Base-by-base conservation (phyloP, 2,113 vertebrate genomes). In the Pachycephala philippinensis region DNA sequence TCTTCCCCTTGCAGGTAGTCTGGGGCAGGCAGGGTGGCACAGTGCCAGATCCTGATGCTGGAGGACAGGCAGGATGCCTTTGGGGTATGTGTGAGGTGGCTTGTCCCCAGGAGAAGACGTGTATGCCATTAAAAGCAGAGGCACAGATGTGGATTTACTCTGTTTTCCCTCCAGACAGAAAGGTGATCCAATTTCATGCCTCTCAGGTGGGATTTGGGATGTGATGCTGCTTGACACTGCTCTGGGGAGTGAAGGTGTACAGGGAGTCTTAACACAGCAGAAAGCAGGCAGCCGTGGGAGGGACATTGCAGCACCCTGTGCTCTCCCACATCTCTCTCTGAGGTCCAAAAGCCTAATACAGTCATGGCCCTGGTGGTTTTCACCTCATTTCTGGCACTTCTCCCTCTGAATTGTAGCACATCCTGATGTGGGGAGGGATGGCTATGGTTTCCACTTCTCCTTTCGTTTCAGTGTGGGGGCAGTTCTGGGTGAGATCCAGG, bases 81-180 rank as follows among this genome's bases (percentile, higher is more conserved):
- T 5, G 26, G 64, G 39, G 6, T 0, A 3, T 3, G 2, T 3
- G 1, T 5, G 2, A 52, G 37, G 37, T 13, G 10, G 28, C 44
- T 79, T 35, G 23, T 71, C 77, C 53, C n/a, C 42, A 40, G 65
- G 65, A 75, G 54, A 52, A 90, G 45, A 56, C 70, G 40, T 69
- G 24, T 14, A 11, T 1, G 5, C 37, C 28, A 15, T n/a, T 53
- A 31, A 82, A 82, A 85, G 65, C 37, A 65, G n/a, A 28, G 61
- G 16, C 1, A 26, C 19, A 16, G 57, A 27, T 0, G 4, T 65
- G 60, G 50, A 59, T 85, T 92, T 88, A 49, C 52, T 65, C 40
- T 13, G 12, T 42, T 65, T 92, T 70, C 13, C 28, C 52, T 82
- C 42, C 12, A 18, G 31, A 39, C 37, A 59, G 66, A 82, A 60